Conservation (phyloP, 2,797 vertebrate genomes). For the Lacerta agilis region DNA sequence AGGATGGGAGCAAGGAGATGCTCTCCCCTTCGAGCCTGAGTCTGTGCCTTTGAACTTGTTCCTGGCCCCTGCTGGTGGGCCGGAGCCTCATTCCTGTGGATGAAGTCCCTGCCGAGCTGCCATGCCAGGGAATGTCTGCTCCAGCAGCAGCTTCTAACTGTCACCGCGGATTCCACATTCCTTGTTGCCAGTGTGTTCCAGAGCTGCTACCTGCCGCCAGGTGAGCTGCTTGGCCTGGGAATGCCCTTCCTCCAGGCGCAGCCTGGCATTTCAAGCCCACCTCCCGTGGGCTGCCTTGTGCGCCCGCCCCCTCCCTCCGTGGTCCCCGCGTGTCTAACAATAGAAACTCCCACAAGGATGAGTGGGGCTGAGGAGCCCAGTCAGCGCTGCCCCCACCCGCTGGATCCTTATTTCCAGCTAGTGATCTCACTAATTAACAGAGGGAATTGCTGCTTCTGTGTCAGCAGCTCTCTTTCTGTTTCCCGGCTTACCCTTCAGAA, state of each 20-base stretch:
- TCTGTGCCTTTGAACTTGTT: too few relatives aligned
- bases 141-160: not conserved
- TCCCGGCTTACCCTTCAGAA: not conserved
- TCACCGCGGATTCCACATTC: not conserved
- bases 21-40: too few relatives aligned
- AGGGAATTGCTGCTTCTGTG: not conserved
- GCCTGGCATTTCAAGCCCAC: constrained; percentile 31
- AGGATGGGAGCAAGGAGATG: too few relatives aligned
- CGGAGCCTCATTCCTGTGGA: too few relatives aligned
- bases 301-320: not conserved
- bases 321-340: constrained; percentile 19
- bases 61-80: too few relatives aligned
- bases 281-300: constrained; percentile 21
- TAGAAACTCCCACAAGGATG: not conserved
- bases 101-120: too few relatives aligned
- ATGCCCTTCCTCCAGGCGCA: not conserved
- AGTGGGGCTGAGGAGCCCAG: not conserved
- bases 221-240: not conserved
- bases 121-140: too few relatives aligned
- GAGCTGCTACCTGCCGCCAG: not conserved
- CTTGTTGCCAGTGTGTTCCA: not conserved
- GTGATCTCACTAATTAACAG: not conserved
- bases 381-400: not conserved
- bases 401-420: not conserved
- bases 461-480: not conserved